These are phyloP conservation scores for Ciconia nigra DNA, from an alignment of 2,797 vertebrate species.

Conservation along the genomic window DNA sequence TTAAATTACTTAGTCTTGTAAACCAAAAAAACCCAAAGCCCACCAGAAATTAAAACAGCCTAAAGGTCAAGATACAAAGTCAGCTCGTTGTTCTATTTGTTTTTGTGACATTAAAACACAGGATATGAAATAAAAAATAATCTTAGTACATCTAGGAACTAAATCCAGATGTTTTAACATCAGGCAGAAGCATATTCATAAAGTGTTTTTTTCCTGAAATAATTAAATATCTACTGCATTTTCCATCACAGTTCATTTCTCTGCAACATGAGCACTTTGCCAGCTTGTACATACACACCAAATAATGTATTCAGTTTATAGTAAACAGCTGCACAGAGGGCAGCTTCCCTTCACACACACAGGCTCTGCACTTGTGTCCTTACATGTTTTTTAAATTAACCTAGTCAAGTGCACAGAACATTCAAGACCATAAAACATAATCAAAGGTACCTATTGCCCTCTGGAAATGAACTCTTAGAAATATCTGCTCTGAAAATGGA, in stretches of 20 bases:
- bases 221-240: not conserved
- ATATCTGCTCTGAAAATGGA: not conserved
- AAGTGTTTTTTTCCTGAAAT: not conserved
- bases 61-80: slow-evolving; percentile 1
- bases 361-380: not conserved
- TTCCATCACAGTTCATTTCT: slow-evolving; percentile 11
- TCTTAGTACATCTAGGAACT: not conserved
- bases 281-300: not conserved
- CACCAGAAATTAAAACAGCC: not conserved
- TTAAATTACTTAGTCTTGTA: not conserved
- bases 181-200: not conserved
- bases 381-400: not conserved
- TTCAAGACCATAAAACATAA: not conserved
- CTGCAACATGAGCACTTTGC: not conserved
- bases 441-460: not conserved
- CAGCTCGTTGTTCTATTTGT: not conserved
- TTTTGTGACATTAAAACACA: slow-evolving; percentile 33
- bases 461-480: not conserved
- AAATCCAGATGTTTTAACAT: slow-evolving; percentile 2
- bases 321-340: not conserved
- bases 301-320: not conserved
- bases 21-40: not conserved
- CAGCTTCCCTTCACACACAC: not conserved
- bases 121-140: slow-evolving; percentile 10
- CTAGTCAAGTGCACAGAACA: not conserved